Evolutionary conservation across 1,140 invertebrate genomes (phyloP), one percentile per base, ranked within the genome.

Genomic region (Cepaea nemoralis): DNA sequence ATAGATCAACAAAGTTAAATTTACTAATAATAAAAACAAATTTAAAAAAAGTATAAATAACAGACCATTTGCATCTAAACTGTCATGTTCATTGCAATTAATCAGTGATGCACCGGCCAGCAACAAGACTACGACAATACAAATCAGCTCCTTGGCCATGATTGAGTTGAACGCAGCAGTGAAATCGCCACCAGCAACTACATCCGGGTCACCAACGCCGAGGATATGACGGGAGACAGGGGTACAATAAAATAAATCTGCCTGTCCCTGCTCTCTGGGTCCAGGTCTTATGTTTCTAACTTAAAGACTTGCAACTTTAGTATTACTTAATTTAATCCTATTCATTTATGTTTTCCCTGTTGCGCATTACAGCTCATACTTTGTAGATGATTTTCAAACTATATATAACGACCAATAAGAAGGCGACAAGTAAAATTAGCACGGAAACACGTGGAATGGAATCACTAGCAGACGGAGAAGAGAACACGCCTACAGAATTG

Each of bases 361-460:
- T 55, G 14, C 3, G 50, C 8, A 55, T 55, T 55, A 22, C 3
- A 55, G 5, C n/a, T 22, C 6, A 6, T 55, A 14, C 22, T 5
- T 63, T 63, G 59, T 27, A 27, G 5, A 63, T 10, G 27, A 63
- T 31, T 63, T 63, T 63, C 27, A 27, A 63, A 2, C n/a, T 63
- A 63, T 63, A 31, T 63, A 63, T 63, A 63, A 31, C 12, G 16
- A 63, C 59, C 59, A 63, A 63, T 63, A 31, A 63, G 27, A 63
- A 63, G n/a, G n/a, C 27, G 59, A 63, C 59, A 63, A 63, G 59
- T 63, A 63, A 63, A 63, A 63, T 63, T 63, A 31, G n/a, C 5
- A 16, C 59, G 16, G 1, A 31, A 31, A n/a, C 59, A 63, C 59
- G 59, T 63, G 59, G 59, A 63, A 63, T 10, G 8, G n/a, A 19